Evolutionary conservation across 2,797 vertebrate genomes (phyloP), one percentile per base, ranked within the genome.

Genomic region (Centroberyx gerrardi): DNA sequence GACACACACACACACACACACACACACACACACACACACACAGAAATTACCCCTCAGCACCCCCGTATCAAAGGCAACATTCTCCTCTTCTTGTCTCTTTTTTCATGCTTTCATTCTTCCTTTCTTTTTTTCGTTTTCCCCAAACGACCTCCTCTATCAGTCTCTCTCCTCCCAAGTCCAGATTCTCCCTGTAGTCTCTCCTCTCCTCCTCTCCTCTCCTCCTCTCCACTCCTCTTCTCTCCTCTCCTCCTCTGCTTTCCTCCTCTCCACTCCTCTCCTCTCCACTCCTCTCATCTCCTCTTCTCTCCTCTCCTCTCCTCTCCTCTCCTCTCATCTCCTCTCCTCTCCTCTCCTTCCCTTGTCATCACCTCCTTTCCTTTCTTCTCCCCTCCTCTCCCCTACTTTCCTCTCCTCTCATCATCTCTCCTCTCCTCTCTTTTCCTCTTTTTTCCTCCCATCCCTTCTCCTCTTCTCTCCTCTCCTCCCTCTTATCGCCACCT

Each of bases 61-160:
- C 90, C 88, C 78, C 69, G 81, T 82, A 91, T 92, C 88, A 93
- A 91, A 93, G 89, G 80, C 81, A 88, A 90, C 90, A 89, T 90
- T 93, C 88, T 87, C 82, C 73, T 88, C 80, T 77, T 86, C 76
- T 88, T 81, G 77, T 89, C 83, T 83, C 73, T 85, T 86, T 78
- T 82, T 83, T 79, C 60, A 62, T 53, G 62, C 78, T 81, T 87
- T 80, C 54, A 78, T 81, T 88, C 59, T 64, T 70, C 54, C 65
- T 62, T 76, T 59, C n/a, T 59, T 74, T 73, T 72, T 64, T 0
- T 1, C n/a, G 8, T 69, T 81, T 76, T 49, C 74, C 76, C 73
- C 62, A 48, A 74, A 78, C 73, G 51, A 82, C 74, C 75, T 76
- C 66, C 72, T 22, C 74, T 72, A 83, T 88, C 82, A 78, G 44